Percentiles rank a stretch among this genome's conserved stretches.
Conservation (phyloP, 2,888 invertebrate species). For the Pterostichus niger region DNA sequence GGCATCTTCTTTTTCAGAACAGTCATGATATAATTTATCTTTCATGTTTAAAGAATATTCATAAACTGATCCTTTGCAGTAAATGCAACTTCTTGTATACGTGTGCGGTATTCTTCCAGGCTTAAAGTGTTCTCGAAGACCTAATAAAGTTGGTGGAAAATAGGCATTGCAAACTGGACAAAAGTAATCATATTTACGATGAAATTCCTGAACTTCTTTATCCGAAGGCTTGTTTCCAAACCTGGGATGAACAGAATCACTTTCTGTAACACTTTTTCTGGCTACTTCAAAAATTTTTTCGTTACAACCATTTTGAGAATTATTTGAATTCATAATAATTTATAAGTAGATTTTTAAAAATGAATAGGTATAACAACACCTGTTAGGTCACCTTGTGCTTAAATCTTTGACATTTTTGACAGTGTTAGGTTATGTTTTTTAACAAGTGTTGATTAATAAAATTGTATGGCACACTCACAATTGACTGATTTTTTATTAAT, state of each 20-base stretch:
- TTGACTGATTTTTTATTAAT: not conserved
- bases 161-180: conserved; percentile 73
- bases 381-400: conserved; percentile 3
- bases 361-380: conserved; percentile 5
- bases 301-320: conserved; percentile 39
- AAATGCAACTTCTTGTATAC: conserved; percentile 73
- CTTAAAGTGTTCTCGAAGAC: conserved; percentile 73
- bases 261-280: conserved; percentile 70
- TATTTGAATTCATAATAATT: conserved; percentile 48
- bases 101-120: conserved; percentile 72
- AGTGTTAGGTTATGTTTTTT: conserved; percentile 15
- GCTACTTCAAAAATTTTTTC: not conserved
- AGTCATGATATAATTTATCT: conserved; percentile 73
- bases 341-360: conserved; percentile 19
- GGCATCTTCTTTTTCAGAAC: conserved; percentile 67
- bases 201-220: conserved; percentile 72
- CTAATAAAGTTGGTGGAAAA: conserved; percentile 73
- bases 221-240: conserved; percentile 71
- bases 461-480: not conserved
- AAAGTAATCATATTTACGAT: conserved; percentile 73
- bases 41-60: conserved; percentile 72
- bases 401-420: conserved; percentile 26
- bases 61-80: conserved; percentile 74
- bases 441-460: not conserved
- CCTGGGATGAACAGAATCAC: conserved; percentile 74